Evolutionary conservation across 2,113 vertebrate species (phyloP), one percentile per base, ranked within the genome.

Genomic region (Nothocercus nigrocapillus): DNA sequence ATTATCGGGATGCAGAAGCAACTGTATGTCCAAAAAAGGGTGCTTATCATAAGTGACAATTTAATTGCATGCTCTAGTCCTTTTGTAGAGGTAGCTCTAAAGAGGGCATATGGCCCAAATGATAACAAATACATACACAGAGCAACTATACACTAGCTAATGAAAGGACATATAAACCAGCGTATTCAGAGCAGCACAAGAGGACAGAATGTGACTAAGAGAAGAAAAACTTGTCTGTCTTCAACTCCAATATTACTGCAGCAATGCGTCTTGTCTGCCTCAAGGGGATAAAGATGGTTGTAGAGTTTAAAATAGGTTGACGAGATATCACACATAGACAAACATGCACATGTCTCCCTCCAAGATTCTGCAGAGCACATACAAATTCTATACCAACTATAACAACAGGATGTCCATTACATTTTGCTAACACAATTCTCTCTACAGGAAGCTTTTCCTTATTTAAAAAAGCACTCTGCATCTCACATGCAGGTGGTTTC

Each of bases 331-430:
- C 6, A 59, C 7, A 36, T 22, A 51, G 89, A 54, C 0, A 27
- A 79, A n/a, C 2, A 36, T 0, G 0, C n/a, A n/a, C 2, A 36
- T 0, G 0, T n/a, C 5, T 75, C 82, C 7, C 24, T 85, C 54
- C 40, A 58, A 9, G 11, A 70, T 62, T 30, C 17, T 63, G 7
- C 27, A 32, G 25, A 32, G 53, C 6, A 40, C 9, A n/a, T 5
- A 38, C 1, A 54, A 75, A 40, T 22, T 49, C 7, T 18, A 17
- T 3, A 7, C 25, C 25, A 28, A 69, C 59, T 38, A 7, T 13
- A 86, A 28, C 2, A 5, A 58, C 18, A 17, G 6, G 28, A 85
- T 47, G 4, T 22, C 17, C 21, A 22, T 54, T 72, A 5, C 17
- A 54, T 3, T 49, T 40, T 67, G 2, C 30, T 17, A 45, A 47